phyloP scores from a whole-genome alignment of 2,888 invertebrate genomes.

The Phalera bucephala region DNA sequence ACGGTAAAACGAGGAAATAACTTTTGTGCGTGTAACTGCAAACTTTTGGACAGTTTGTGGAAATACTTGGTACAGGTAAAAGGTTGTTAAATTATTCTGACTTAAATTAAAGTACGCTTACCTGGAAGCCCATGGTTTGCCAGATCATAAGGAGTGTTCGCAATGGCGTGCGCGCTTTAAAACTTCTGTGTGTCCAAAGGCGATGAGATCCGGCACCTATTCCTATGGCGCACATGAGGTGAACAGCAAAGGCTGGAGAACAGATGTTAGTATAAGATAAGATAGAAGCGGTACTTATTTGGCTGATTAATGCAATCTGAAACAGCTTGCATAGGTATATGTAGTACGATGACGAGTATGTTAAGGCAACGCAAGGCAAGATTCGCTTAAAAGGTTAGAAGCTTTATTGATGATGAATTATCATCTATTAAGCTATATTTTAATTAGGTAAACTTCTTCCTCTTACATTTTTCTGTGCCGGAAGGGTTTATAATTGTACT shows the following conservation, averaged over 20 bases:
- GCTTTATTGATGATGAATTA: no score
- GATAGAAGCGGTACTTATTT: no score
- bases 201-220: conserved; percentile 98
- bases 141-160: conserved; percentile 91
- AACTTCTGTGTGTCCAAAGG: conserved; percentile 96
- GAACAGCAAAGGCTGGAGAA: conserved; percentile 84
- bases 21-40: conserved; percentile 7
- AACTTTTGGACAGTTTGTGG: conserved; percentile 1
- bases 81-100: conserved; percentile 6
- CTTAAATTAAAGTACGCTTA: conserved; percentile 44
- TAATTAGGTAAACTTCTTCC: no score
- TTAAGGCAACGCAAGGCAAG: no score
- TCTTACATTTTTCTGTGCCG: no score
- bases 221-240: conserved; percentile 89
- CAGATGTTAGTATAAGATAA: no score
- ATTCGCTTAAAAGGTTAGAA: no score
- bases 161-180: conserved; percentile 94
- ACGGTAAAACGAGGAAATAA: conserved; percentile 11
- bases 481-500: no score
- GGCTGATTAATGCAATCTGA: no score
- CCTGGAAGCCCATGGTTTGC: conserved; percentile 94
- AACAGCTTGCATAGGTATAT: no score
- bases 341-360: no score
- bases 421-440: no score
- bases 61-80: conserved; percentile 4